Evolutionary conservation across 2,113 vertebrate genomes (phyloP).

Genomic region (Campylorhamphus procurvoides): DNA sequence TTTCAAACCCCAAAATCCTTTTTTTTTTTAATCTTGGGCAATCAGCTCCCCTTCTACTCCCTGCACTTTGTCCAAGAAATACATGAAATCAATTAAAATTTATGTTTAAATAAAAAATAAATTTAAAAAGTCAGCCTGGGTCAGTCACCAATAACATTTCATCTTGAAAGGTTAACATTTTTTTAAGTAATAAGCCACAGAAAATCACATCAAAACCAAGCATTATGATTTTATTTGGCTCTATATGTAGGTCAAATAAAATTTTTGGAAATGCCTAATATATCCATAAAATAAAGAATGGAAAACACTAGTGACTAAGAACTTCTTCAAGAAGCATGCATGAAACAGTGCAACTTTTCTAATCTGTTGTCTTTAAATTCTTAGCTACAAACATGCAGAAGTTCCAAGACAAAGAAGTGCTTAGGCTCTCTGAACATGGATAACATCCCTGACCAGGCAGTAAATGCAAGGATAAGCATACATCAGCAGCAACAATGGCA

Average conservation of each 20-base stretch:
- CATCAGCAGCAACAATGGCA: not conserved
- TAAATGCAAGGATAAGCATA: not conserved
- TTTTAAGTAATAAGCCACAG: not conserved
- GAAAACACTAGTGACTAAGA: not conserved
- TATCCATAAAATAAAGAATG: not conserved
- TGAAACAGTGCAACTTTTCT: not conserved
- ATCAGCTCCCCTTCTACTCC: not conserved
- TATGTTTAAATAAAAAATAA: not conserved
- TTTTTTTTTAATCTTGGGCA: not conserved
- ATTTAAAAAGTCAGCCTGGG: not conserved
- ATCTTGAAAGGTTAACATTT: not conserved
- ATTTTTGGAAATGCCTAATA: not conserved
- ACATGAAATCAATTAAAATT: not conserved
- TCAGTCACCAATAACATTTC: not conserved
- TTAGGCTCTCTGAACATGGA: not conserved
- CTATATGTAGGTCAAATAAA: not conserved
- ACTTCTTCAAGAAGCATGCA: not conserved
- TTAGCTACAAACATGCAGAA: not conserved
- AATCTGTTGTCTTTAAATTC: not conserved
- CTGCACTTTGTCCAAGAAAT: rapidly evolving
- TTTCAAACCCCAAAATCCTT: not conserved
- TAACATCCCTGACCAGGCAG: not conserved
- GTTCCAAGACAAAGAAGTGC: not conserved
- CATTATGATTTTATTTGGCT: not conserved
- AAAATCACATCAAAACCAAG: not conserved